Evolutionary conservation across 92 coral and sea anemone species (phyloP).

Genomic region (Heliopora coerulea): DNA sequence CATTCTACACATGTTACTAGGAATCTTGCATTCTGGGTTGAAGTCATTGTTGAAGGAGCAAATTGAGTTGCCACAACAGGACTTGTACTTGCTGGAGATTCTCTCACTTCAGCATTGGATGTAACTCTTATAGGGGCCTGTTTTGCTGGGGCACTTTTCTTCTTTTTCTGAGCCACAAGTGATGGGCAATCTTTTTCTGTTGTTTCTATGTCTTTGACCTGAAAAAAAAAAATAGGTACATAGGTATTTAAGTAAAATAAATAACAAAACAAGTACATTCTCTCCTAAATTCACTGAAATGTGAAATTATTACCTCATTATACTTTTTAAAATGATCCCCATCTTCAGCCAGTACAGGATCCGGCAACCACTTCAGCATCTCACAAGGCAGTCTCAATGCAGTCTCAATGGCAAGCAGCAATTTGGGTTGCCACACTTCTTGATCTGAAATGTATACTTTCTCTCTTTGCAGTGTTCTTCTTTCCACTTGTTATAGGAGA

Average conservation of each 20-base stretch:
- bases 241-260: too few species aligned
- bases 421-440: slow-evolving; percentile 38
- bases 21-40: slow-evolving; percentile 50
- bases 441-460: slow-evolving; percentile 52
- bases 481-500: slow-evolving; percentile 45
- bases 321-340: slow-evolving; percentile 49
- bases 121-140: too few species aligned
- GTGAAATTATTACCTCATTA: too few species aligned
- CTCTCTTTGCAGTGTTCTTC: slow-evolving; percentile 47
- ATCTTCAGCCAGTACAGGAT: slow-evolving; percentile 46
- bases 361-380: slow-evolving; percentile 52
- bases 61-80: slow-evolving; percentile 25
- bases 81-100: not conserved
- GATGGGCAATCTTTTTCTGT: slow-evolving; percentile 45
- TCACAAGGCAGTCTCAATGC: slow-evolving; percentile 38
- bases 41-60: not conserved
- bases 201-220: slow-evolving; percentile 21
- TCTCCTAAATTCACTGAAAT: too few species aligned
- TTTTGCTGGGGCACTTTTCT: too few species aligned
- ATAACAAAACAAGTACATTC: too few species aligned
- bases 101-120: not conserved
- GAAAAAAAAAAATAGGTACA: slow-evolving; percentile 25
- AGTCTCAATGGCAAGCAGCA: too few species aligned
- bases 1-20: slow-evolving; percentile 47
- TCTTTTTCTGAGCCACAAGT: slow-evolving; percentile 18